Evolutionary conservation across 1,140 invertebrate species (phyloP), one percentile per base, ranked within the genome.

Genomic region (Aphaenogaster floridana): DNA sequence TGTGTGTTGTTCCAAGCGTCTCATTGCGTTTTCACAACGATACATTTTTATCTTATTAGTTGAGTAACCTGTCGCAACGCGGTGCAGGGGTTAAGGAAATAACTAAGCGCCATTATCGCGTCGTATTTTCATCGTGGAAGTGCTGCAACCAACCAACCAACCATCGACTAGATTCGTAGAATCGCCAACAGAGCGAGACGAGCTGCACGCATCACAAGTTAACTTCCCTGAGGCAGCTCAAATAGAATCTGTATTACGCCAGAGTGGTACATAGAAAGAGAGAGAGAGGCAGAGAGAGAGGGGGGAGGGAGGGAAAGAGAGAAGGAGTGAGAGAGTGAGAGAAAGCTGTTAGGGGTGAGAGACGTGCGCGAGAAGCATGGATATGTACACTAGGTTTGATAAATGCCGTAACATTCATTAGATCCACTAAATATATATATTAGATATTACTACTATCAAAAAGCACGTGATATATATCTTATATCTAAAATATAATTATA

Each of bases 161-260:
- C 71, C 87, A 89, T 87, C 89, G 90, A 89, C 88, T 79, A 71
- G 89, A 85, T 87, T 50, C 80, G 87, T 91, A 79, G 88, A 87
- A 92, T 91, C 78, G 91, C 90, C 88, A 91, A 88, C 90, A 91
- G 90, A 88, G 85, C 87, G 89, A 91, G 87, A 54, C 76, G 90
- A 90, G 86, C 91, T 91, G 91, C 92, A 94, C 92, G 94, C 91
- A 95, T 95, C 94, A 93, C 94, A 93, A 95, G 93, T 95, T 95
- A 95, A 95, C 94, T 94, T 94, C 94, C 94, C 94, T 92, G 92
- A 95, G 95, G 95, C 95, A 92, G 92, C 93, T 95, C 95, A 95
- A 95, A 95, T 93, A 95, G 93, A 95, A 95, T 94, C 93, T 94
- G 93, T 91, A 94, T 95, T 94, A 94, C 92, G 94, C 91, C 90